phyloP scores from a whole-genome alignment of 1,140 invertebrate species.

The Cydia splendana region DNA sequence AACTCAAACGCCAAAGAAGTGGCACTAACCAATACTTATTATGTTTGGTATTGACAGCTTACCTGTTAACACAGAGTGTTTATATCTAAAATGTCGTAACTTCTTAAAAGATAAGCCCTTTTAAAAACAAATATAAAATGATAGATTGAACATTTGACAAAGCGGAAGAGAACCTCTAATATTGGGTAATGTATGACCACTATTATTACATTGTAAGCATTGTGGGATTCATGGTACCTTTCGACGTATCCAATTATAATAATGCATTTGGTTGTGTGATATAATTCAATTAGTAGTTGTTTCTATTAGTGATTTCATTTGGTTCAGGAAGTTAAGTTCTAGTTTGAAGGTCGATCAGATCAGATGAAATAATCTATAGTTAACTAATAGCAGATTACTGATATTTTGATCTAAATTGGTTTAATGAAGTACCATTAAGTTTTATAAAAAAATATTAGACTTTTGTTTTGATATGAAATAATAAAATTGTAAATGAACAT shows the following conservation, averaged over 20 bases:
- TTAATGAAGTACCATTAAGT: too few relatives aligned
- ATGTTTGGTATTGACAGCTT: neutral
- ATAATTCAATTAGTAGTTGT: slow-evolving; percentile 4
- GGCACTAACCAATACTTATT: slow-evolving; percentile 10
- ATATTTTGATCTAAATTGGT: too few relatives aligned
- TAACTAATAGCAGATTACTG: neutral
- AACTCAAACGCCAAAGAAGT: neutral
- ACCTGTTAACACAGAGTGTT: neutral
- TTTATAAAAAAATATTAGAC: too few relatives aligned
- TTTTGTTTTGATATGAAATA: too few relatives aligned
- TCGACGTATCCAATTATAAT: neutral
- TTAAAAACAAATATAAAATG: neutral
- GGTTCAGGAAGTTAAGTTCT: slow-evolving; percentile 1
- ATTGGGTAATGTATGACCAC: slow-evolving; percentile 5
- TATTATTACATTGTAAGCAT: slow-evolving; percentile 14
- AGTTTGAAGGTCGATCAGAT: neutral
- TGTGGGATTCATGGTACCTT: neutral
- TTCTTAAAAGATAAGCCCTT: neutral
- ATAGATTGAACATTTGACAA: slow-evolving; percentile 9
- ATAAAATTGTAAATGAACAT: too few relatives aligned
- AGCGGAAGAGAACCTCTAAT: slow-evolving; percentile 1
- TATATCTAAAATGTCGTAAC: neutral
- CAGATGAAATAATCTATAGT: neutral
- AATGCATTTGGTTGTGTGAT: slow-evolving; percentile 16
- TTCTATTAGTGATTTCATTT: slow-evolving; percentile 18